Evolutionary conservation across 1,140 invertebrate species (phyloP), one percentile per base, ranked within the genome.

Genomic region (Micrasema minimum): DNA sequence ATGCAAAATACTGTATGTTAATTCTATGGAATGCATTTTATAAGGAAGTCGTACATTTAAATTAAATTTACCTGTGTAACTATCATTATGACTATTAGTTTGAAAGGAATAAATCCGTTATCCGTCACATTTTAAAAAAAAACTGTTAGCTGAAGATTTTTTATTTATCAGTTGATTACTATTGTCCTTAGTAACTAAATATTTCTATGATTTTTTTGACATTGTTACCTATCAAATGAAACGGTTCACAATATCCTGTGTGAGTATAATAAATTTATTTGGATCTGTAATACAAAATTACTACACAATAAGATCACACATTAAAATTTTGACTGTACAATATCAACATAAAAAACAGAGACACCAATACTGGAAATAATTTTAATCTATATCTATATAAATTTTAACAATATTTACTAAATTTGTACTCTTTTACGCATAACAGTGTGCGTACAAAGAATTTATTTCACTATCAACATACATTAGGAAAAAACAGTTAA

Each of bases 361-460:
- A 41, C 50, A 53, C 43, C 51, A 66, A 51, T 66, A 55, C 20
- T 37, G 38, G 43, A 41, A 18, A 55, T 31, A 51, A 51, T 35
- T 41, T 51, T 37, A 11, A 10, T 55, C 64, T 53, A 66, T 22
- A 53, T 66, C 64, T 53, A 51, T 51, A 53, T 26, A 55, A 43
- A 66, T 50, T 37, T 55, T 66, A 53, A 66, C 50, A 53, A 11
- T 66, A 66, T 66, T 66, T 46, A 53, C 50, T 51, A 55, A n/a
- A 37, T 41, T 66, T 66, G 46, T 66, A 66, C 50, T 53, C 35
- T 12, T 66, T 38, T 51, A 66, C 46, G 64, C 64, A 12, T 46
- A 66, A 53, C 26, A 41, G 2, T 38, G 23, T 66, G 64, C 46
- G 50, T 53, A 37, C 38, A 51, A 66, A 51, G 50, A 38, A 55